Conservation (phyloP, 2,797 vertebrate genomes). For the Lithobates pipiens region DNA sequence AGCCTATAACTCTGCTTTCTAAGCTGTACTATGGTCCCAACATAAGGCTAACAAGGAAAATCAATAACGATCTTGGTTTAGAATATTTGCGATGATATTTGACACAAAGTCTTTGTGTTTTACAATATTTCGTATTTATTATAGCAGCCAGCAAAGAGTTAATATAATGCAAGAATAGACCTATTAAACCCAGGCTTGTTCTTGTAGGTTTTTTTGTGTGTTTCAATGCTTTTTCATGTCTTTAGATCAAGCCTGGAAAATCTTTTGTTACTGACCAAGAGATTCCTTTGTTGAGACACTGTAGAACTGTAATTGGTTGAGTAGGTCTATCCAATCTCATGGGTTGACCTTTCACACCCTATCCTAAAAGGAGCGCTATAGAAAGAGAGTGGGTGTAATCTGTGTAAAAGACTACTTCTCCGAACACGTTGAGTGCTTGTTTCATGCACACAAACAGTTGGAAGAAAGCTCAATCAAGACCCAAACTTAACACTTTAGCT, state of each 20-base stretch:
- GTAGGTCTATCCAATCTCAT: slow-evolving; percentile 89
- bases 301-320: slow-evolving; percentile 88
- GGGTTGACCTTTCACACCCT: slow-evolving; percentile 90
- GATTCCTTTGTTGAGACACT: slow-evolving; percentile 78
- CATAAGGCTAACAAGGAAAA: not conserved
- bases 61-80: not conserved
- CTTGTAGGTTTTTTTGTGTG: slow-evolving; percentile 46
- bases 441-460: slow-evolving; percentile 87
- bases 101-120: not conserved
- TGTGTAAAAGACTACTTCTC: slow-evolving; percentile 95
- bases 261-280: slow-evolving; percentile 81
- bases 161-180: slow-evolving; percentile 19
- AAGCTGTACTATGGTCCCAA: not conserved
- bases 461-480: slow-evolving; percentile 79
- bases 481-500: slow-evolving; percentile 83
- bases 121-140: not conserved
- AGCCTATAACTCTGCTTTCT: not conserved
- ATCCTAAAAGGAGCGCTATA: slow-evolving; percentile 88
- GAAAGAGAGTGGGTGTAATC: slow-evolving; percentile 87
- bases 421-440: slow-evolving; percentile 86
- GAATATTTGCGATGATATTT: not conserved
- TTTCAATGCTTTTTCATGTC: slow-evolving; percentile 65
- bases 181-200: slow-evolving; percentile 42
- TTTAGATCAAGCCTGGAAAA: slow-evolving; percentile 75
- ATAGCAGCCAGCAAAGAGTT: slow-evolving; percentile 8